A percentile compares a stretch with the other conserved stretches of the same genome.
phyloP scores from a whole-genome alignment of 2,888 invertebrate species.

The Drosophila mercatorum region DNA sequence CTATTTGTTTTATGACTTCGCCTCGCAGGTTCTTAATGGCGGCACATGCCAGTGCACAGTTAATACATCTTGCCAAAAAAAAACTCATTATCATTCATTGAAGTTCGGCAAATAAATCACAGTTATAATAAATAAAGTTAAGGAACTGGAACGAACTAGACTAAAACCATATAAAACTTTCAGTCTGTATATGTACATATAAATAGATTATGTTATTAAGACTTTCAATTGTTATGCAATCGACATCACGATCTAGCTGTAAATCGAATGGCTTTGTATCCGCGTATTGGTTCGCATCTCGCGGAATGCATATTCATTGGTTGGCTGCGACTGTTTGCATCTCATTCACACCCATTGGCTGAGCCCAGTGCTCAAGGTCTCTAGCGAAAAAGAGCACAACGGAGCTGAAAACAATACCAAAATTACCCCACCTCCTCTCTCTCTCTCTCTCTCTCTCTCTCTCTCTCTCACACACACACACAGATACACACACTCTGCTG shows the following conservation, averaged over 20 bases:
- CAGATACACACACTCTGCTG: too few species aligned
- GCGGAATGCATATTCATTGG: conserved; percentile 38
- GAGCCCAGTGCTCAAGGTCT: conserved; percentile 40
- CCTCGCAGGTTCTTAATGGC: conserved; percentile 13
- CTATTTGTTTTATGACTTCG: conserved; percentile 14
- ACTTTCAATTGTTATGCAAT: conserved; percentile 33
- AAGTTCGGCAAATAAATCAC: neutral
- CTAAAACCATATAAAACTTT: neutral
- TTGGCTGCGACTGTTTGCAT: conserved; percentile 34
- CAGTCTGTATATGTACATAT: neutral
- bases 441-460: too few species aligned
- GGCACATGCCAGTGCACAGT: neutral
- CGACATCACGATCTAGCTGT: conserved; percentile 25
- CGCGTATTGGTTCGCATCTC: conserved; percentile 22
- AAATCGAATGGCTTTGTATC: conserved; percentile 11
- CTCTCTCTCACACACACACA: too few species aligned
- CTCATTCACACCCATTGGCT: conserved; percentile 29
- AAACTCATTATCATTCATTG: neutral
- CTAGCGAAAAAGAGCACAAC: conserved; percentile 7
- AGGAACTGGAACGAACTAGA: neutral
- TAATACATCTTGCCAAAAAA: conserved; percentile 6
- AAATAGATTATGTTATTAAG: conserved; percentile 8
- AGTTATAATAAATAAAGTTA: neutral
- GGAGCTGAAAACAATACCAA: conserved; percentile 16
- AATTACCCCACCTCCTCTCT: neutral